A percentile compares a stretch with the other conserved stretches of the same genome.
These are phyloP conservation scores for Pseudocheirus occidentalis DNA, from an alignment of 2,797 vertebrate genomes.

Conservation along the genomic window DNA sequence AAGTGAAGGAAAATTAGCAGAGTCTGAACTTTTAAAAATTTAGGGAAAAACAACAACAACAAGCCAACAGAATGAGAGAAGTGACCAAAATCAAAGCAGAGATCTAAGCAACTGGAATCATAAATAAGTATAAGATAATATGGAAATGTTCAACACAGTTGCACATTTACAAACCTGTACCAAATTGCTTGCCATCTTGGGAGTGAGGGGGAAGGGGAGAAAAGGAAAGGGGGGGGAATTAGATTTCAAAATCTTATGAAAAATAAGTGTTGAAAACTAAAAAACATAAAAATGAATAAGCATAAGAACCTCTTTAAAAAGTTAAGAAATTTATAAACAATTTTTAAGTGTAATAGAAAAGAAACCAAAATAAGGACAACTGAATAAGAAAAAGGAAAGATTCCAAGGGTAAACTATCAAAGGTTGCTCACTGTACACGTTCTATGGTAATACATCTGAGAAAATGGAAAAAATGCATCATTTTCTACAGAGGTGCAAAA, in stretches of 20 bases:
- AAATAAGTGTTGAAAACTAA: background rate
- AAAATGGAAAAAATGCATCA: background rate
- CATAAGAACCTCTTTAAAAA: background rate
- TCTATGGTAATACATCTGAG: background rate
- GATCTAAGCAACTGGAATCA: background rate
- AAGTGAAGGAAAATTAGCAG: background rate
- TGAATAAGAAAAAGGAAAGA: background rate
- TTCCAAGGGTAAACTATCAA: background rate
- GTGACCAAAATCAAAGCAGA: background rate
- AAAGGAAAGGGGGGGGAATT: background rate
- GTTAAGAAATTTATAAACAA: background rate
- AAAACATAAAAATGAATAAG: background rate
- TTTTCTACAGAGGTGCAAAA: background rate
- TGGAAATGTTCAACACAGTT: background rate
- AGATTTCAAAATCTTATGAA: background rate
- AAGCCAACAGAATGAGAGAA: background rate
- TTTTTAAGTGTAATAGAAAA: background rate
- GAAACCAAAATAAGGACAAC: background rate
- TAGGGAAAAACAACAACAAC: background rate
- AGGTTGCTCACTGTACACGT: background rate
- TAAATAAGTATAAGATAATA: background rate
- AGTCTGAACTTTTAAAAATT: background rate
- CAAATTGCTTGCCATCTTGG: background rate
- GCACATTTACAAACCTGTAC: background rate
- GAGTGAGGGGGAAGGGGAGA: no score